Conservation (phyloP, 2,113 vertebrate species). For the Hylia prasina region DNA sequence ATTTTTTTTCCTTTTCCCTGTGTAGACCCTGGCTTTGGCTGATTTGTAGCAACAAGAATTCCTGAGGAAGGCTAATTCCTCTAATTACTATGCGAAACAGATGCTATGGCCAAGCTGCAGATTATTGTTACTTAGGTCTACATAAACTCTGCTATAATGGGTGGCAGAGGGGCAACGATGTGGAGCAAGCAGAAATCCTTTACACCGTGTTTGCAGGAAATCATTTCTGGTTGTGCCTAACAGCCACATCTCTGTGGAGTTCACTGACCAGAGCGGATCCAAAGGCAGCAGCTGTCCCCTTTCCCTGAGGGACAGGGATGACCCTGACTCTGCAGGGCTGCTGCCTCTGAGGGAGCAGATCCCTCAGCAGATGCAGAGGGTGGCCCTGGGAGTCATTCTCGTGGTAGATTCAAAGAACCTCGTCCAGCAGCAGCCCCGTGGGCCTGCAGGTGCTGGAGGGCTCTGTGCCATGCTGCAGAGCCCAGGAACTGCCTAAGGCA, state of each 20-base stretch:
- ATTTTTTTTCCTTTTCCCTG: not conserved
- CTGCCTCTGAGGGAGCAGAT: not conserved
- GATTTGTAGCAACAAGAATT: not conserved
- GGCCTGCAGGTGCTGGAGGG: not conserved
- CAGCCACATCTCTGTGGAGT: not conserved
- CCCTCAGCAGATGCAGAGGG: rapidly evolving
- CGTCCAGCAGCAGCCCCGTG: not conserved
- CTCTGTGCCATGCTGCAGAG: not conserved
- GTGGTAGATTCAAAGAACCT: not conserved
- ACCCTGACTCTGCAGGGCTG: not conserved
- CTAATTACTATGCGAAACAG: not conserved
- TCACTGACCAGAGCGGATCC: not conserved
- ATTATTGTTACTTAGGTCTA: not conserved
- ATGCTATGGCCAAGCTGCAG: not conserved
- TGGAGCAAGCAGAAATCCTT: not conserved
- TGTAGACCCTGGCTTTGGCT: not conserved
- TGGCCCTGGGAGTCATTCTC: not conserved
- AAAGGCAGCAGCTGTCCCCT: not conserved
- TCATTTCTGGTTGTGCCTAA: not conserved
- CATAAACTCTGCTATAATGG: not conserved
- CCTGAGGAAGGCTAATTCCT: not conserved
- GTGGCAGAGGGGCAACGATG: not conserved
- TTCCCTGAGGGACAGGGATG: not conserved
- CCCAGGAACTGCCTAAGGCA: not conserved
- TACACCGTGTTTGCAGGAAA: not conserved